phyloP scores from a whole-genome alignment of 2,888 invertebrate species.

The Syrphus vitripennis region DNA sequence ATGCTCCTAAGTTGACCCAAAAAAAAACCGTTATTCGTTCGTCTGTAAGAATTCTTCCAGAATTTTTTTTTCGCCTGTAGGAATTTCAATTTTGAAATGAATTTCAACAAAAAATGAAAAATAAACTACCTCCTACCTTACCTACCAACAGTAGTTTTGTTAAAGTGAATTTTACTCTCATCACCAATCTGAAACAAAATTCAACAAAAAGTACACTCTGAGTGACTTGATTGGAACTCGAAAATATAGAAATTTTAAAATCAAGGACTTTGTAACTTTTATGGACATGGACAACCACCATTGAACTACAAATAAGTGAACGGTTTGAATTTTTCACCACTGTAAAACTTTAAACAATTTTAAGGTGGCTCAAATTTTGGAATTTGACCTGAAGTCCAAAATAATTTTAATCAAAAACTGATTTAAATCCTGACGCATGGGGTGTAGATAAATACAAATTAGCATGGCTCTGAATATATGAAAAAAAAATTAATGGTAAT shows the following conservation, averaged over 20 bases:
- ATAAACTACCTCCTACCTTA: not conserved
- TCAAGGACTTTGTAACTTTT: no score
- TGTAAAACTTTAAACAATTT: no score
- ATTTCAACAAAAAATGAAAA: not conserved
- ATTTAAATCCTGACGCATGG: not conserved
- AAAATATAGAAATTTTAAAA: no score
- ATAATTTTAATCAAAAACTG: not conserved
- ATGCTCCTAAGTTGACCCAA: not conserved
- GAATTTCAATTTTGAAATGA: slow-evolving; percentile 1
- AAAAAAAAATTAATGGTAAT: not conserved
- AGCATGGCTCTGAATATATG: not conserved
- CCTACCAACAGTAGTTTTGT: not conserved
- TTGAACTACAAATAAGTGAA: no score
- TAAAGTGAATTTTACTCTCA: not conserved
- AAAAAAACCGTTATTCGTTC: not conserved
- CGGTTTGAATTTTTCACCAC: no score
- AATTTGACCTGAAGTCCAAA: no score
- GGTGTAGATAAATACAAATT: not conserved
- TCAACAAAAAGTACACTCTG: not conserved
- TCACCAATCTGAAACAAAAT: not conserved
- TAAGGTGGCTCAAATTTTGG: no score
- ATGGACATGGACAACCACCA: no score
- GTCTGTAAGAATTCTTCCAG: not conserved
- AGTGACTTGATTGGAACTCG: not conserved
- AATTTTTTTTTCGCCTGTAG: not conserved